Evolutionary conservation across 2,797 vertebrate species (phyloP).

Genomic region (Echiichthys vipera): DNA sequence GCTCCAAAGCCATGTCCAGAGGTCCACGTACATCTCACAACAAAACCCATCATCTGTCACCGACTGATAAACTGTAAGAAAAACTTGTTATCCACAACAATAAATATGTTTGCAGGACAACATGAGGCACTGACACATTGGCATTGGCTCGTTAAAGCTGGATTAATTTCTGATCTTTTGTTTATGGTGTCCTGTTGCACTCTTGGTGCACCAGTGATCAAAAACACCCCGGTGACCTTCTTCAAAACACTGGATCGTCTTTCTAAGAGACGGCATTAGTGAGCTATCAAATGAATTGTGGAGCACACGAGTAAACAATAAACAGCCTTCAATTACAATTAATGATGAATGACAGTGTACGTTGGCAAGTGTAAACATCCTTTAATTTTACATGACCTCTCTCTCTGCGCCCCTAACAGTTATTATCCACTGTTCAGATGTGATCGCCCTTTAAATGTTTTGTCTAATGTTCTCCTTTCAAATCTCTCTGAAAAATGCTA

Average conservation of each 20-base stretch:
- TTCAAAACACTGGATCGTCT: neutral
- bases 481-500: neutral
- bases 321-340: conserved; percentile 17
- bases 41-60: neutral
- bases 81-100: neutral
- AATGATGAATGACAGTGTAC: conserved; percentile 24
- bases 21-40: neutral
- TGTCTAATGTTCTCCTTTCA: neutral
- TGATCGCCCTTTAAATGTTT: neutral
- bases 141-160: neutral
- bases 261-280: neutral
- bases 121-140: neutral
- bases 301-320: conserved; percentile 5
- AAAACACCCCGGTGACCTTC: conserved; percentile 1
- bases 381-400: conserved; percentile 32
- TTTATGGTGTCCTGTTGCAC: conserved; percentile 4
- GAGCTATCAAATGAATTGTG: neutral
- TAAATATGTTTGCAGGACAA: neutral
- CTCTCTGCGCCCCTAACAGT: neutral
- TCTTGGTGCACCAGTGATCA: neutral
- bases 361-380: neutral
- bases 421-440: neutral
- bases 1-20: too few species aligned
- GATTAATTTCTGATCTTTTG: neutral
- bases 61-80: neutral